Evolutionary conservation across 1,140 invertebrate species (phyloP), one percentile per base, ranked within the genome.

Genomic region (Lepidurus arcticus): DNA sequence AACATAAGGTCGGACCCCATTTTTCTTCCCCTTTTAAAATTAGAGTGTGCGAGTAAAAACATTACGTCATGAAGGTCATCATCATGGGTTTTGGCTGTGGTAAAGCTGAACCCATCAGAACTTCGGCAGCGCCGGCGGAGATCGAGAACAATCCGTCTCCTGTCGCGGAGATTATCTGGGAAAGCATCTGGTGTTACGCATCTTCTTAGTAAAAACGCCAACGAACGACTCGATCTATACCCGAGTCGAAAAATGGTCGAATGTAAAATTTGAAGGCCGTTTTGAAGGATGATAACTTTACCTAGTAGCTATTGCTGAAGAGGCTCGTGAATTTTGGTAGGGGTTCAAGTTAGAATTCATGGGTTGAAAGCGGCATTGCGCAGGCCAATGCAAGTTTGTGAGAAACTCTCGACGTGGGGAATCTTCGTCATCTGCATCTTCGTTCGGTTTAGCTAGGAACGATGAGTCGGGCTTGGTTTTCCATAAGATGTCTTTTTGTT

Each of bases 401-500:
- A 65, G 53, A 21, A 65, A 65, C 16, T 65, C 53, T 1, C 53
- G 53, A 65, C 53, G 53, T 34, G 34, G 34, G 53, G 53, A 65
- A 16, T 4, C 21, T 16, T 65, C 53, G 53, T 65, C 53, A 7
- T 65, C 47, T 53, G 13, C 53, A 65, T 65, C 6, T 9, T 65
- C 53, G 21, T 65, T 9, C 6, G 16, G 8, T 65, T 65, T 65
- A 21, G 16, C 1, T 13, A n/a, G 53, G 9, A 65, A 16, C 1
- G 21, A 9, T 9, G 53, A 21, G 16, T 65, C 53, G 8, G 53
- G 53, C 53, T 65, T 65, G 53, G 78, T 24, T 43, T 73, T 74
- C 78, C 78, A 78, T 0, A 80, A 13, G 26, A 80, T 88, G 82
- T 92, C 89, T 84, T 90, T 92, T 0, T 91, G 89, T 79, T 91